Percentiles rank a stretch among this genome's conserved stretches.
Conservation (phyloP, 2,113 vertebrate genomes). For the Micronycteris hirsuta region DNA sequence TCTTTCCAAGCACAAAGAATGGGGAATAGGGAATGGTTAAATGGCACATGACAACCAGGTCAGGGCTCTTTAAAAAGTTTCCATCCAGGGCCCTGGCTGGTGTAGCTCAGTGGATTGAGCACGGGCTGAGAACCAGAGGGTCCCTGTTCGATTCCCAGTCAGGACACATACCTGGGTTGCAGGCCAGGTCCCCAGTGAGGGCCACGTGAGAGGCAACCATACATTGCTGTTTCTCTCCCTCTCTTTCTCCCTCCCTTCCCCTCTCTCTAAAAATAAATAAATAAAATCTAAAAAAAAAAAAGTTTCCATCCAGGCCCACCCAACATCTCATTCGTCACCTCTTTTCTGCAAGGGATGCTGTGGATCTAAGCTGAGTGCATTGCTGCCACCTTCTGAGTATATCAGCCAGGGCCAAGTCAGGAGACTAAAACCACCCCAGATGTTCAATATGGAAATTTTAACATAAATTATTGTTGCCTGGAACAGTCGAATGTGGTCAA, state of each 20-base stretch:
- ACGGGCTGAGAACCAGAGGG: too few relatives aligned
- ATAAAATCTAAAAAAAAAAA: too few relatives aligned
- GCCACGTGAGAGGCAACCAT: too few relatives aligned
- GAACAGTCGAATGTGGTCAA: background rate
- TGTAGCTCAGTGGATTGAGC: too few relatives aligned
- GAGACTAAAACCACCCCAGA: background rate
- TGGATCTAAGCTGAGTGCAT: background rate
- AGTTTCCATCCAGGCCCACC: background rate
- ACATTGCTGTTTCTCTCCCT: too few relatives aligned
- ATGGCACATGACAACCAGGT: background rate
- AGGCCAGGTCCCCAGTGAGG: too few relatives aligned
- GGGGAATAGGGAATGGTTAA: background rate
- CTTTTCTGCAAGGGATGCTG: background rate
- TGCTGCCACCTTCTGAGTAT: background rate
- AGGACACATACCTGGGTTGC: too few relatives aligned
- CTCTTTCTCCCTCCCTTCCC: too few relatives aligned
- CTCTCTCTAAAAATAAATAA: too few relatives aligned
- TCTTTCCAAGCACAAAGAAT: background rate
- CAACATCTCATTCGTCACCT: background rate
- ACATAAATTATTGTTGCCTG: background rate
- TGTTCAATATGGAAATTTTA: background rate
- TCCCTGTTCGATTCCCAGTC: too few relatives aligned
- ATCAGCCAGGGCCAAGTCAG: background rate
- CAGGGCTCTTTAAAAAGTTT: background rate
- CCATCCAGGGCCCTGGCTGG: too few relatives aligned